phyloP scores from a whole-genome alignment of 2,113 vertebrate species.

The Muntiacus muntjak region DNA sequence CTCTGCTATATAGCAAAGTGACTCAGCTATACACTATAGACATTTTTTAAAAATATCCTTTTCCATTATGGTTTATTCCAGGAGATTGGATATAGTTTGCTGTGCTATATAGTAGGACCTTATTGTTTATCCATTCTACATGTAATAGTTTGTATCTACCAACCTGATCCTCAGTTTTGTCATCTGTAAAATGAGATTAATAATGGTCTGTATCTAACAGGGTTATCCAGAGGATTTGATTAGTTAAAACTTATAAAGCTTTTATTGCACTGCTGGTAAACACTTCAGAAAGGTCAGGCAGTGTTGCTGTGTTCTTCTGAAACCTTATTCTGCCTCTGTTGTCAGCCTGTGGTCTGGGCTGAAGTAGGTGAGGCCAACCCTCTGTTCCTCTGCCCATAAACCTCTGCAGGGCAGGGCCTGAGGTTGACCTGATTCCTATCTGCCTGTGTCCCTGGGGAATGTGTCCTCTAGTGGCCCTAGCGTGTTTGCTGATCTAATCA shows the following conservation, averaged over 20 bases:
- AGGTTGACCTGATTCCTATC: not conserved
- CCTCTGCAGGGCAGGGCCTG: not conserved
- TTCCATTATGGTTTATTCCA: not conserved
- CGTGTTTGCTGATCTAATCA: slow-evolving; percentile 67
- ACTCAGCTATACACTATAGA: not conserved
- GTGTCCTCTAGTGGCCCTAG: not conserved
- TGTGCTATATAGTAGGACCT: not conserved
- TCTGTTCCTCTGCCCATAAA: not conserved
- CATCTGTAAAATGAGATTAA: not conserved
- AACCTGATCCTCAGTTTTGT: not conserved
- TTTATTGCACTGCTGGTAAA: not conserved
- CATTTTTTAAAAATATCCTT: not conserved
- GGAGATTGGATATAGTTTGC: not conserved
- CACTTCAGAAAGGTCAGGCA: not conserved
- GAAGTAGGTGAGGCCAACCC: not conserved
- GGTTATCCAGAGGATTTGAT: not conserved
- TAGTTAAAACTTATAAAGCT: not conserved
- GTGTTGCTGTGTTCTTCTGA: not conserved
- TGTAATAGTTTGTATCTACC: not conserved
- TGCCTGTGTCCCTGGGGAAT: not conserved
- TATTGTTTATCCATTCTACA: not conserved
- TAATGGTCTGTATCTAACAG: not conserved
- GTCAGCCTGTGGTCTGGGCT: not conserved
- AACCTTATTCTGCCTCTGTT: not conserved
- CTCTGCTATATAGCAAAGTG: not conserved